Evolutionary conservation across 2,888 invertebrate genomes (phyloP).

Genomic region (Trachelus troglodyta): DNA sequence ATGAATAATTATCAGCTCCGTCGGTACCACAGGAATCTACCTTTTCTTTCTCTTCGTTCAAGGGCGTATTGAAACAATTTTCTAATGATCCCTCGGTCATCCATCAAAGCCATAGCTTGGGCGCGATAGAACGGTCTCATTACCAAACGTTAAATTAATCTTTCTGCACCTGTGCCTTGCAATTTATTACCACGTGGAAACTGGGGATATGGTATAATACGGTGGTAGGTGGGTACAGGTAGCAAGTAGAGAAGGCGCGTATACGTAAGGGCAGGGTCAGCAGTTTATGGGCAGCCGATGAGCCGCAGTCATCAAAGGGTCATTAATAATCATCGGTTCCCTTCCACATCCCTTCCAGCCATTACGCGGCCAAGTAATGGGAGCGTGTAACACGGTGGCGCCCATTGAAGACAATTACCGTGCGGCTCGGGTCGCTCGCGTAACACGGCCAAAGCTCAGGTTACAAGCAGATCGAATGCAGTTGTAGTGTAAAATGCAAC

Average conservation of each 20-base stretch:
- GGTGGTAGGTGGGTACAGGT: too few species aligned
- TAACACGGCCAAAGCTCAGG: background rate
- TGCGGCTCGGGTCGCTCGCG: background rate
- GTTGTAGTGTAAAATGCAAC: too few species aligned
- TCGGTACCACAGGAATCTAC: too few species aligned
- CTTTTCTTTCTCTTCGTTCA: too few species aligned
- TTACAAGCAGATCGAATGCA: too few species aligned
- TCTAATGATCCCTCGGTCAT: too few species aligned
- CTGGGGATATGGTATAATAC: background rate
- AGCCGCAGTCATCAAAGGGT: constrained; percentile 26
- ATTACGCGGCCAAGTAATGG: background rate
- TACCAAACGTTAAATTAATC: constrained; percentile 36
- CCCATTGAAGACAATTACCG: constrained; percentile 10
- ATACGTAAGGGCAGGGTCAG: constrained; percentile 23
- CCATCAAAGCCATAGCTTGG: background rate
- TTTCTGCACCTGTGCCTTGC: constrained; percentile 39
- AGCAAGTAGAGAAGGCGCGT: too few species aligned
- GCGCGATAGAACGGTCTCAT: constrained; percentile 13
- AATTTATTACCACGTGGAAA: constrained; percentile 39
- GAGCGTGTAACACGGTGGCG: background rate
- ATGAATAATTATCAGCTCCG: too few species aligned
- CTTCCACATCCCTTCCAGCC: background rate
- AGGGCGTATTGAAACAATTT: too few species aligned
- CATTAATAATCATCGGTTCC: constrained; percentile 29
- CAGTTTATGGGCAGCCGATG: constrained; percentile 25